These are phyloP conservation scores for Neofelis nebulosa DNA, from an alignment of 2,113 vertebrate genomes.

Conservation along the genomic window DNA sequence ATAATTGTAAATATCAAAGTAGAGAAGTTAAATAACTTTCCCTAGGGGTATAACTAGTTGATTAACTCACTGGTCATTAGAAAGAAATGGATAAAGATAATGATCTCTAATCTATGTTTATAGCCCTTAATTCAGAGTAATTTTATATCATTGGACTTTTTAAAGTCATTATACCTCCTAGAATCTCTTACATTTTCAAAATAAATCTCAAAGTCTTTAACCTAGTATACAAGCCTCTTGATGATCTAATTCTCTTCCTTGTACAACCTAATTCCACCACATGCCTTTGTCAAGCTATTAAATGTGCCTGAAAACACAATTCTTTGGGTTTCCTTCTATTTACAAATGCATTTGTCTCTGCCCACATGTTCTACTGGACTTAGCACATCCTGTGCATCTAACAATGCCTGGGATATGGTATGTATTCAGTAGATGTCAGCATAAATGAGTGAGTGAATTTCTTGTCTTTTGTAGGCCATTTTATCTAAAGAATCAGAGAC, in stretches of 20 bases:
- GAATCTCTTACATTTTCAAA: slow-evolving; percentile 8
- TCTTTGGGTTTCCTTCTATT: background rate
- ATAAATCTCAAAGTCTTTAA: background rate
- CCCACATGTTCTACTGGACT: background rate
- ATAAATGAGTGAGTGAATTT: background rate
- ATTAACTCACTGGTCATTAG: background rate
- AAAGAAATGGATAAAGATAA: background rate
- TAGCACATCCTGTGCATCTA: background rate
- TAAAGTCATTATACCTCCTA: background rate
- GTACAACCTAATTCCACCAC: background rate
- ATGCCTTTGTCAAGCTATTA: background rate
- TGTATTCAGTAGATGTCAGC: background rate
- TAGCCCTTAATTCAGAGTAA: background rate
- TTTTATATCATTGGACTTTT: background rate
- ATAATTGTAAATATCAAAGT: background rate
- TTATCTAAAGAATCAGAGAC: background rate
- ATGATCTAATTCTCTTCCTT: background rate
- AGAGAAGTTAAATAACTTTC: background rate
- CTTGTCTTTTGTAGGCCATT: background rate
- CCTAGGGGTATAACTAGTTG: background rate
- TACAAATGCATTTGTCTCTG: background rate
- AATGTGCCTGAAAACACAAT: background rate
- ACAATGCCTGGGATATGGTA: background rate
- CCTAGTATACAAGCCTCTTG: background rate
- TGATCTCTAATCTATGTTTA: background rate